A percentile compares a stretch with the other conserved stretches of the same genome.
These are phyloP conservation scores for Acleris holmiana DNA, from an alignment of 2,888 invertebrate genomes.

Conservation along the genomic window DNA sequence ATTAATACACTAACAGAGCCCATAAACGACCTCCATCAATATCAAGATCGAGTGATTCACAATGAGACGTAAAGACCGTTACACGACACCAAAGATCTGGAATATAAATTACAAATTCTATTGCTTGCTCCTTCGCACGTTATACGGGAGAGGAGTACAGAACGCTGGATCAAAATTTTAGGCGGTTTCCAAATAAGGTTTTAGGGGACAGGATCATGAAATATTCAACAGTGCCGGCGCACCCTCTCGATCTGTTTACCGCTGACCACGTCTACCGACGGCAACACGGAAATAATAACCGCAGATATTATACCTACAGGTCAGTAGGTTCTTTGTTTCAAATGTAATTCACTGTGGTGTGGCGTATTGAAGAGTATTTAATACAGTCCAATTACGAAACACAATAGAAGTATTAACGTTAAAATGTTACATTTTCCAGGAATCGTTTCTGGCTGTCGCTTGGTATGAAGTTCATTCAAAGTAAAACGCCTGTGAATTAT, in stretches of 20 bases:
- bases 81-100: background rate
- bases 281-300: conserved; percentile 61
- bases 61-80: conserved; percentile 13
- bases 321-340: background rate
- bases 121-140: background rate
- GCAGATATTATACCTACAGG: conserved; percentile 17
- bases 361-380: no score
- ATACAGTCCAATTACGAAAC: no score
- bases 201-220: conserved; percentile 65
- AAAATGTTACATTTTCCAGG: no score
- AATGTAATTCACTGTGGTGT: no score
- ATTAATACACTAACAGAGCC: conserved; percentile 13
- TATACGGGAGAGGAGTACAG: background rate
- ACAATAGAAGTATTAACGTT: no score
- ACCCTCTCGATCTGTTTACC: conserved; percentile 65
- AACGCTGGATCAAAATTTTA: conserved; percentile 44
- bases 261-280: conserved; percentile 52
- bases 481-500: no score
- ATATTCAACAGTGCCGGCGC: conserved; percentile 63
- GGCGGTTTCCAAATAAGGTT: conserved; percentile 61
- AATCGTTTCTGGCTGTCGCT: no score
- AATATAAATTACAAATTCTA: background rate
- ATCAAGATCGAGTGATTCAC: conserved; percentile 19
- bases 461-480: no score
- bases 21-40: conserved; percentile 16